Base-by-base conservation (phyloP, 1,140 invertebrate genomes). In the Polypedilum vanderplanki region DNA sequence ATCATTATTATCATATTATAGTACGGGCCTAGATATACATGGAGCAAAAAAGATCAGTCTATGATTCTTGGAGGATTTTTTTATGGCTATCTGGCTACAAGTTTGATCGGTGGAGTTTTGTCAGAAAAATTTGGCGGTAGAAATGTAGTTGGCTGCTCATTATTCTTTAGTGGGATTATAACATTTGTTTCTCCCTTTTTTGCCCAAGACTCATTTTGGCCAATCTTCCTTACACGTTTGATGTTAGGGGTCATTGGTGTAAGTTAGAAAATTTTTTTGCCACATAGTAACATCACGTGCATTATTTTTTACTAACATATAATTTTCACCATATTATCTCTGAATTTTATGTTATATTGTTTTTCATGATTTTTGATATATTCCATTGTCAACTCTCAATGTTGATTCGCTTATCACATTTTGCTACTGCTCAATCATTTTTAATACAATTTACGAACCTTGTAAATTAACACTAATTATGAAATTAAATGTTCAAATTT, bases 121-220 rank as follows among this genome's bases (percentile, higher is more conserved):
- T 91, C 92, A 2, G 91, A 93, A 78, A 85, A 87, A 78, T 91
- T 89, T 78, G 90, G 90, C 1, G 90, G 90, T 1, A 85, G 90
- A 22, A 85, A 86, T 76, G 88, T 93, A 41, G 89, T 97, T 9
- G 90, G 89, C 75, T 82, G 86, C 76, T 87, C 89, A 17, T 86
- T 89, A 79, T 77, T 90, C n/a, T 79, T 88, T 64, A 86, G 87
- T 9, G 89, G 89, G 0, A 75, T 94, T 17, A 83, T 94, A 78
- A 92, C 91, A 73, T 85, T 90, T 70, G 78, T 90, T 40, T 90
- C 85, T 77, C 92, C 90, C 0, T 83, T 84, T 65, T 88, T 87
- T 3, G 87, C 91, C 18, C 80, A 84, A 78, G 78, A 85, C 79
- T 90, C 87, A 79, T 90, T 85, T 79, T 80, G 84, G 73, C 83